Base-by-base conservation (phyloP, 2,113 vertebrate genomes). In the Agapornis roseicollis region DNA sequence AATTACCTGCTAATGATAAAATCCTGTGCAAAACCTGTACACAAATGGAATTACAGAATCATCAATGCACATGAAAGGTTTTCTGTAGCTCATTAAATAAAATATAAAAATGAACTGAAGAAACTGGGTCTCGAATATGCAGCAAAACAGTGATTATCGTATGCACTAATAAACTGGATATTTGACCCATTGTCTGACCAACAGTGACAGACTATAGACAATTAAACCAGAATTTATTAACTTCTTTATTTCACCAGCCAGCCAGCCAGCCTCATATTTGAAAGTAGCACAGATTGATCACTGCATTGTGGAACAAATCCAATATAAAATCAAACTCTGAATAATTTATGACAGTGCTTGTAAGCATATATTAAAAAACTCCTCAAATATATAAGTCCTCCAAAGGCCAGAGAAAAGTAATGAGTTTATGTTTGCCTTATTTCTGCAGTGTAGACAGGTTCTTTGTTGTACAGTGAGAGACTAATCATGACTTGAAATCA, bases 301-400 rank as follows among this genome's bases (percentile, higher is more conserved):
- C 63, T 90, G 90, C 53, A 20, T 39, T 77, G 63, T 95, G 90
- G 88, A 96, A 87, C 49, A 93, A 84, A 95, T 93, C 81, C 89
- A 91, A 28, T 86, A 79, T 64, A 82, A 90, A 92, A 92, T 90
- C 90, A 94, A 93, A 92, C 47, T 82, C 78, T 95, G 90, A 94
- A 92, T 96, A 95, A 95, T 94, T 96, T 94, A 96, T 95, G 83
- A 61, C 53, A 46, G 56, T 92, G 80, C 80, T 93, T 88, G 76
- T 88, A 93, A 90, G 90, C 69, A 44, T 94, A 46, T 94, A 97
- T 90, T 94, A 92, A 96, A 94, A 94, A 94, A 49, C 41, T 90
- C 61, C 47, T 79, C 60, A 90, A 83, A 91, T 74, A 64, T 17
- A 0, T 50, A 70, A 88, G 82, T 85, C n/a, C 53, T 94, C 47